Conservation (phyloP, 2,797 vertebrate genomes). For the Rhincodon typus region DNA sequence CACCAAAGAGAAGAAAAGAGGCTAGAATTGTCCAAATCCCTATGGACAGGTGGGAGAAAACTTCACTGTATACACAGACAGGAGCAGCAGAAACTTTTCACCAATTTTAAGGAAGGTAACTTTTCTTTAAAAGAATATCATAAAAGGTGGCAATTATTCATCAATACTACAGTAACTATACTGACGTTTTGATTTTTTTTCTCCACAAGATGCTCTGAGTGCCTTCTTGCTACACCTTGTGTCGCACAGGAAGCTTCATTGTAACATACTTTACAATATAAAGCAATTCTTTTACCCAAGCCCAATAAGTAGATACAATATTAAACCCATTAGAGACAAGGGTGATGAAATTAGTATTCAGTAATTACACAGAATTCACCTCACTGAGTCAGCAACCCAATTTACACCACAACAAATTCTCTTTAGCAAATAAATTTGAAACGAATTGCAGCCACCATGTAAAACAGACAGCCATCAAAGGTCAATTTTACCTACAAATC, state of each 20-base stretch:
- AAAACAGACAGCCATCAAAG: background rate
- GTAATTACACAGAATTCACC: background rate
- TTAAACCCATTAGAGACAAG: background rate
- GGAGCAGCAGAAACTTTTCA: background rate
- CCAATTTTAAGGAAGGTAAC: background rate
- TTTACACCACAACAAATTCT: background rate
- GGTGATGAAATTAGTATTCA: background rate
- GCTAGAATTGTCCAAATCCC: background rate
- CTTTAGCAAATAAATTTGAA: background rate
- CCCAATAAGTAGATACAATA: background rate
- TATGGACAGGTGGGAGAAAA: background rate
- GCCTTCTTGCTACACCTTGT: background rate
- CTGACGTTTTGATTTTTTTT: background rate
- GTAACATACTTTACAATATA: background rate
- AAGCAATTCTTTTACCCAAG: background rate
- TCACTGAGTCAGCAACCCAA: too few species aligned
- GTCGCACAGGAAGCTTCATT: background rate
- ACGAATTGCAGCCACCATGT: background rate
- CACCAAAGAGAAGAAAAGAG: too few species aligned
- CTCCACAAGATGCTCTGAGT: background rate
- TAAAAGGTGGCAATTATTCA: background rate
- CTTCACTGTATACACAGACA: background rate
- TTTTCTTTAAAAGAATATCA: background rate
- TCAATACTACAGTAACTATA: background rate
- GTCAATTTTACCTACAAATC: background rate